Base-by-base conservation (phyloP, 2,113 vertebrate species). In the Taurulus bubalis region DNA sequence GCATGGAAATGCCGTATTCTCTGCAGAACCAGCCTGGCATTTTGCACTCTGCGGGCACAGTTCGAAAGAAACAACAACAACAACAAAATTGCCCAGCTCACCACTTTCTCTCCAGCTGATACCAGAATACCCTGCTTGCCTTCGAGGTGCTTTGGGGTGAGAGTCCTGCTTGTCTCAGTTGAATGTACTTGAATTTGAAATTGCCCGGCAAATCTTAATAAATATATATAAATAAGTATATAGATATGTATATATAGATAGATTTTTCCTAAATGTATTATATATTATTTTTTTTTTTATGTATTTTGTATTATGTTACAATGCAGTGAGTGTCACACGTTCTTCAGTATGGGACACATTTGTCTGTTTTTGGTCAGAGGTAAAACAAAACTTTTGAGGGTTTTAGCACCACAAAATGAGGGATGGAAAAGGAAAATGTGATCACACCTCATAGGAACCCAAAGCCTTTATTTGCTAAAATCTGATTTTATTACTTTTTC, bases 111-210 rank as follows among this genome's bases (percentile, higher is more conserved):
- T 63, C 45, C 32, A 59, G 66, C 22, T 77, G 26, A 75, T 58
- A 71, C 38, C 26, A 60, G 68, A 80, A 82, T 75, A 85, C 81
- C 73, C 90, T 85, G 77, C 70, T 89, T 83, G 76, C 55, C 73
- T 51, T 73, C 76, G 32, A 78, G 68, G 36, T 64, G 22, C 38
- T 59, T 75, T 36, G n/a, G 24, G 51, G 65, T 53, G 69, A 63
- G 30, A 20, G 66, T 74, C 18, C n/a, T 40, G 38, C 56, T 58
- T 28, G 78, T 68, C 30, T 55, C 55, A 20, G 82, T 86, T 26
- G 7, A 68, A 49, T 47, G 14, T 45, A 36, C 11, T 69, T 60
- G 20, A 40, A 73, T 73, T 67, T 71, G 26, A 26, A 56, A 76
- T 66, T 76, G 49, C 71, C 62, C n/a, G 24, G 32, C 62, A 77